Conservation (phyloP, 2,113 vertebrate species). For the Micronycteris hirsuta region DNA sequence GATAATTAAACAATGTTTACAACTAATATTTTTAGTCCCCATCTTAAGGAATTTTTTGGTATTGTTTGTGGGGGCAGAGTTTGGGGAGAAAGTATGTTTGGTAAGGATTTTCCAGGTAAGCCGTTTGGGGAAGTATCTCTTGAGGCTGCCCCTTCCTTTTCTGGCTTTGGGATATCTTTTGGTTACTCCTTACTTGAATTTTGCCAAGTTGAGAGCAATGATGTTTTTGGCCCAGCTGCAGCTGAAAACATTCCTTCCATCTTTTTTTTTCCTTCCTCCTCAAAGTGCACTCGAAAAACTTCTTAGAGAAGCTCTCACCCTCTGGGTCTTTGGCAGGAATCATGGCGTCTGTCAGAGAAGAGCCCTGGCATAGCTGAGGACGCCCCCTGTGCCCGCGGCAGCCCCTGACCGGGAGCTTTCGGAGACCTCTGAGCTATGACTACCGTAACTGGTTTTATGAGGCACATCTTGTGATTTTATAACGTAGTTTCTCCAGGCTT, state of each 20-base stretch:
- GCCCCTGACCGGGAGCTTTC: neutral
- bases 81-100: neutral
- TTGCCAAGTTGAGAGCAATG: neutral
- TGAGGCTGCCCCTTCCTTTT: neutral
- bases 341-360: neutral
- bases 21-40: neutral
- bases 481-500: neutral
- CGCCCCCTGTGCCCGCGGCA: neutral
- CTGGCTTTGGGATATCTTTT: conserved; percentile 3
- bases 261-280: neutral
- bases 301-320: neutral
- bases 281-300: neutral
- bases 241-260: neutral
- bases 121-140: neutral
- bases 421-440: neutral
- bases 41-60: neutral
- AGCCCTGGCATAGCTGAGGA: neutral
- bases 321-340: neutral
- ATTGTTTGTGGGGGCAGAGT: neutral
- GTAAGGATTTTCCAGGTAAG: neutral
- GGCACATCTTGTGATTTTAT: neutral
- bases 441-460: neutral
- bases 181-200: neutral
- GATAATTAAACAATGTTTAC: neutral
- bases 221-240: neutral